Evolutionary conservation across 2,113 vertebrate genomes (phyloP).

Genomic region (Ondatra zibethicus): DNA sequence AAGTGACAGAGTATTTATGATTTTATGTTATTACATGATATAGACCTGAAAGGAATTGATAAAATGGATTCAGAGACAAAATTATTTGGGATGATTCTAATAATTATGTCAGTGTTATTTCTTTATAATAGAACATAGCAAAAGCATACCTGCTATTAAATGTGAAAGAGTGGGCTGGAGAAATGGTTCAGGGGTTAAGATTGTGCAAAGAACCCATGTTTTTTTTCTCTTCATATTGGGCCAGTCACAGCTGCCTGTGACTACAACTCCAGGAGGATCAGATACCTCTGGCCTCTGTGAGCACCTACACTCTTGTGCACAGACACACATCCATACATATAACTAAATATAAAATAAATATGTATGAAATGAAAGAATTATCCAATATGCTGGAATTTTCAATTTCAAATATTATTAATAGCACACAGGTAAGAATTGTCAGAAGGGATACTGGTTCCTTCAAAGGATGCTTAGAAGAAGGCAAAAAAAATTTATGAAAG

Average conservation of each 20-base stretch:
- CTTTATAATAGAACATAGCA: conserved; percentile 15
- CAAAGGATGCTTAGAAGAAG: conserved; percentile 36
- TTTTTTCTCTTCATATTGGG: background rate
- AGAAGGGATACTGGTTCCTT: conserved; percentile 22
- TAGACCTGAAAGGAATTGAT: background rate
- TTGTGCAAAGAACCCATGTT: background rate
- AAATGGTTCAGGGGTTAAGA: background rate
- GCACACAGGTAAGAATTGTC: background rate
- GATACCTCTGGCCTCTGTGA: background rate
- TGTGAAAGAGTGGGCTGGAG: background rate
- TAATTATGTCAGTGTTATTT: conserved; percentile 7
- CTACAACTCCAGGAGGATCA: background rate
- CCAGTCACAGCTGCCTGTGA: background rate
- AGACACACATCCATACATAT: background rate
- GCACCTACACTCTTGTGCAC: background rate
- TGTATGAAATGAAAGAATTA: background rate
- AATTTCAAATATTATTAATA: conserved; percentile 33
- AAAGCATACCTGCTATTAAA: conserved; percentile 7
- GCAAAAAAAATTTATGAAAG: conserved; percentile 12
- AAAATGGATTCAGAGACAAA: conserved; percentile 35
- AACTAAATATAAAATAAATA: background rate
- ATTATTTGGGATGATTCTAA: conserved; percentile 11
- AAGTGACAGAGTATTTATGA: background rate
- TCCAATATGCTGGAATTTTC: background rate
- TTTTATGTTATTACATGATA: conserved; percentile 44